These are phyloP conservation scores for Cairina moschata DNA, from an alignment of 2,113 vertebrate species.

Conservation along the genomic window DNA sequence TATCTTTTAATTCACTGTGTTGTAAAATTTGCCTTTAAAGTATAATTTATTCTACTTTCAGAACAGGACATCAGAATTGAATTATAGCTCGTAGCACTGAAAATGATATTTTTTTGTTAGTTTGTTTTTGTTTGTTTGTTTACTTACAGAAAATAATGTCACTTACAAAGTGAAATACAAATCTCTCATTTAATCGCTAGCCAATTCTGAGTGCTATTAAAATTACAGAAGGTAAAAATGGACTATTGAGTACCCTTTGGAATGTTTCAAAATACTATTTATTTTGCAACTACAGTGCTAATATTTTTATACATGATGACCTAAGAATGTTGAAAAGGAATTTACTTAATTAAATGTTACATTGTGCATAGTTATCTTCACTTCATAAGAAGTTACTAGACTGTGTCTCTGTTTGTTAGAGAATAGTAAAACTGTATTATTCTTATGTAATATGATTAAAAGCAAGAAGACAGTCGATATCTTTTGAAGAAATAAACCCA, in stretches of 20 bases:
- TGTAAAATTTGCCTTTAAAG: constrained; percentile 23
- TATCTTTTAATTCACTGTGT: constrained; percentile 35
- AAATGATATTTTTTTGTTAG: neutral
- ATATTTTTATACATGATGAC: neutral
- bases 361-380: neutral
- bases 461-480: neutral
- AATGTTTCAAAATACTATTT: constrained; percentile 15
- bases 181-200: neutral
- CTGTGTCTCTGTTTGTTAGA: neutral
- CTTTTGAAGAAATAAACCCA: neutral
- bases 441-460: neutral
- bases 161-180: neutral
- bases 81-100: neutral
- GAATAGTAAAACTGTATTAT: neutral
- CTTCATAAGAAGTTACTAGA: neutral
- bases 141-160: neutral
- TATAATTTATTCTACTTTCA: constrained; percentile 31
- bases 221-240: neutral
- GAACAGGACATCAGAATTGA: constrained; percentile 22
- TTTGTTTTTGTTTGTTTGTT: neutral
- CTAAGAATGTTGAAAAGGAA: neutral
- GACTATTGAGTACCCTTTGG: neutral
- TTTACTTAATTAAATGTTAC: neutral
- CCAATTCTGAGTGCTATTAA: neutral
- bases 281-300: neutral